Evolutionary conservation across 2,888 invertebrate genomes (phyloP).

Genomic region (Cinara cedri): DNA sequence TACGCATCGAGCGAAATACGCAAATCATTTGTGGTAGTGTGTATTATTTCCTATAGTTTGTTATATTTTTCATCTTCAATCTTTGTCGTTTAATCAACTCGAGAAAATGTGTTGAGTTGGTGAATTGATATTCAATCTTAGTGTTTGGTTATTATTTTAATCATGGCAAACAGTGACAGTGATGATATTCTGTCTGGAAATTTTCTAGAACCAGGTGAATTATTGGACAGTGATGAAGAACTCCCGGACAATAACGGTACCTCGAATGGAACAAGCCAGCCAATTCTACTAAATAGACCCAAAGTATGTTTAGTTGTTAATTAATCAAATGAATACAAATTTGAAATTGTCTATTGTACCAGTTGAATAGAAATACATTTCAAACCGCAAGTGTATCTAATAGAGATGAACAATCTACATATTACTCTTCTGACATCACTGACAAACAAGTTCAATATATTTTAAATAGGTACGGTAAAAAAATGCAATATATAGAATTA

Average conservation of each 20-base stretch:
- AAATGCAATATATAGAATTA: neutral
- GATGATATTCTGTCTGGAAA: slow-evolving; percentile 31
- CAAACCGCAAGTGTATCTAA: neutral
- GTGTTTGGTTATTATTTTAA: neutral
- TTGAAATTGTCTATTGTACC: neutral
- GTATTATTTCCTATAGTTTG: too few species aligned
- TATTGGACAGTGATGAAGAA: slow-evolving; percentile 39
- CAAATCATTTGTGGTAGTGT: neutral
- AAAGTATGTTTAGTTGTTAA: slow-evolving; percentile 23
- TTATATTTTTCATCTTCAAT: too few species aligned
- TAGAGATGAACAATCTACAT: neutral
- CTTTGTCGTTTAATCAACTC: neutral
- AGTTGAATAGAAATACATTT: slow-evolving; percentile 48
- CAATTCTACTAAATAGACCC: neutral
- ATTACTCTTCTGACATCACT: slow-evolving; percentile 11
- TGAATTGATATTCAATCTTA: neutral
- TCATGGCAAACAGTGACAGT: slow-evolving; percentile 40
- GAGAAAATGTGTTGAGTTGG: neutral
- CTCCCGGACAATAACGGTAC: neutral
- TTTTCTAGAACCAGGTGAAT: slow-evolving; percentile 40
- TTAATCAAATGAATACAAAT: neutral
- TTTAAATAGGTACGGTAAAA: slow-evolving; percentile 30
- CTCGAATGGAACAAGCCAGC: slow-evolving; percentile 16
- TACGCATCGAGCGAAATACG: neutral
- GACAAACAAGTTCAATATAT: slow-evolving; percentile 47